These are phyloP conservation scores for Hemicrepidius hirtus DNA, from an alignment of 2,888 invertebrate species.

Conservation along the genomic window DNA sequence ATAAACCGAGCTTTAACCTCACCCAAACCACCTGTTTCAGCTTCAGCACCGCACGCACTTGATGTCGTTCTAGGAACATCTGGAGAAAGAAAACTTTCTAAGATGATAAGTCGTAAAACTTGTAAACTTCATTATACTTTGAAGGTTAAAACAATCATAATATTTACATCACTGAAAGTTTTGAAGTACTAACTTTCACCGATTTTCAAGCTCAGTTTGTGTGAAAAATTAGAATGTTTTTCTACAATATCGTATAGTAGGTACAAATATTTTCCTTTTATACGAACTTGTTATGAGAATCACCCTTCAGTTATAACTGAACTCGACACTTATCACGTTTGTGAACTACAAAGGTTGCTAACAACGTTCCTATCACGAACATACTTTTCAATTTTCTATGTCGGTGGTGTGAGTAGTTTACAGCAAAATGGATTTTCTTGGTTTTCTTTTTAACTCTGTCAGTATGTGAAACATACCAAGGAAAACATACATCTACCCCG, in stretches of 20 bases:
- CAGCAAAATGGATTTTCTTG: background rate
- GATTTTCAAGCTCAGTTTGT: no score
- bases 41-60: background rate
- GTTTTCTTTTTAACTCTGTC: background rate
- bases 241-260: no score
- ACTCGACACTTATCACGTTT: no score
- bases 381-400: background rate
- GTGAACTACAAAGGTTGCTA: background rate
- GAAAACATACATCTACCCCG: no score
- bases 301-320: no score
- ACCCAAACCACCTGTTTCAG: conserved; percentile 4
- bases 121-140: background rate
- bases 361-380: background rate
- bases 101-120: background rate
- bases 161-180: no score
- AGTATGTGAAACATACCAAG: no score
- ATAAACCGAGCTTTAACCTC: conserved; percentile 3
- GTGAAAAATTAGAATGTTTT: no score
- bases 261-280: no score
- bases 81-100: conserved; percentile 1
- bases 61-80: background rate
- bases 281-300: no score
- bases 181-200: no score
- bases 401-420: background rate
- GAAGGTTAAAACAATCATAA: background rate